These are phyloP conservation scores for Scylla paramamosain DNA, from an alignment of 1,140 invertebrate genomes.

Conservation along the genomic window DNA sequence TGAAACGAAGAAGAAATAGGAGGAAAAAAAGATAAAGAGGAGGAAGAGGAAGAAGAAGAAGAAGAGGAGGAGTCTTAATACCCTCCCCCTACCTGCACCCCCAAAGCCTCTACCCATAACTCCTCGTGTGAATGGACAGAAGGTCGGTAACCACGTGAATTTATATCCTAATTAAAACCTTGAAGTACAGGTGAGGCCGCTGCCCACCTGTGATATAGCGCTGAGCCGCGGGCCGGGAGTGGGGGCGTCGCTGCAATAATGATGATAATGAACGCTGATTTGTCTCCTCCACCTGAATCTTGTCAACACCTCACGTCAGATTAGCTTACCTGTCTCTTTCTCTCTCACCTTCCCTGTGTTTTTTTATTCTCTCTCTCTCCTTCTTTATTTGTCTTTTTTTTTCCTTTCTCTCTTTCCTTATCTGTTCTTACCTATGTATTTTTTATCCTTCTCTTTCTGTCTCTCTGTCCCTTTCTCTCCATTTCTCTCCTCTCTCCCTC, in stretches of 20 bases:
- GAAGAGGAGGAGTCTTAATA: not conserved
- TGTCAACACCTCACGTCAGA: not conserved
- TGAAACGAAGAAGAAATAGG: not conserved
- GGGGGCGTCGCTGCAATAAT: not conserved
- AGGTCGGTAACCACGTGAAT: not conserved
- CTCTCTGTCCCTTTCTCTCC: not conserved
- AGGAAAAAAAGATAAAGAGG: not conserved
- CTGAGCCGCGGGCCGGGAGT: not conserved
- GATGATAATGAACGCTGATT: not conserved
- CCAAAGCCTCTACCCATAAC: not conserved
- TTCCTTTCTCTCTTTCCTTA: not conserved
- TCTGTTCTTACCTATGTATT: not conserved
- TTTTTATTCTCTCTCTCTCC: not conserved
- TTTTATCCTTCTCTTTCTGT: not conserved
- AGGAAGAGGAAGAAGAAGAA: not conserved
- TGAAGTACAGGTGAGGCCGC: not conserved
- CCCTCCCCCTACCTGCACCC: not conserved
- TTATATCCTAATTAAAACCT: slow-evolving; percentile 24
- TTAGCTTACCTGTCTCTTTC: not conserved
- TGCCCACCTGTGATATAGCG: not conserved
- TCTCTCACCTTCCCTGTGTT: not conserved
- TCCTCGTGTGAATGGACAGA: not conserved
- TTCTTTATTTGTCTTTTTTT: not conserved
- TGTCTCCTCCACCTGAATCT: not conserved
- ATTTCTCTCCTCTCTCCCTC: not conserved